Evolutionary conservation across 2,113 vertebrate genomes (phyloP), one percentile per base, ranked within the genome.

Genomic region (Sprattus sprattus): DNA sequence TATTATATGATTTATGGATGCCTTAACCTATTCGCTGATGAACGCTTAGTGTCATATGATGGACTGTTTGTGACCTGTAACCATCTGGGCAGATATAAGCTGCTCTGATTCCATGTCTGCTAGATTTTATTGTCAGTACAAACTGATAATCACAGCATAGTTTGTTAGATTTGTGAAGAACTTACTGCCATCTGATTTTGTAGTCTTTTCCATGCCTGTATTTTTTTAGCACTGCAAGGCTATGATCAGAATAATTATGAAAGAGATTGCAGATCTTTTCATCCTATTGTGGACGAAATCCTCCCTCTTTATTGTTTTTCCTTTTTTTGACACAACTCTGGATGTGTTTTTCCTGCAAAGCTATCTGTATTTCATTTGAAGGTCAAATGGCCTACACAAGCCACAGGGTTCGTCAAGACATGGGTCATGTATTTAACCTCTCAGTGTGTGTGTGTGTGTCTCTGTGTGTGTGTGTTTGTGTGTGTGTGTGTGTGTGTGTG

Each of bases 401-500:
- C 67, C 60, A 87, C 13, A 15, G 45, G 87, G 44, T 67, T 80
- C 9, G 25, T 71, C 25, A 83, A 71, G 64, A 71, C 64, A 71
- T 71, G 64, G 64, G 64, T 32, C 32, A 71, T 71, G 64, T 71
- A 71, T 71, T 71, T 82, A 39, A 11, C 46, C 47, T 46, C 32
- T 50, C 32, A 25, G 32, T 44, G 25, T 86, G 60, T 87, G 84
- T 44, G 52, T 18, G 44, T 82, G 67, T 85, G 81, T 75, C 45
- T 85, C 22, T 60, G 47, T 83, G 25, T 78, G 16, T 81, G 46
- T 44, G 18, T 54, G 86, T 45, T 4, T 25, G 60, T 50, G 44
- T 45, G 81, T 83, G 64, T 87, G 71, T 49, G 18, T 78, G 87
- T 89, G 87, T 81, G 45, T 86, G 83, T 32, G 60, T 85, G 49